Percentiles rank a stretch among this genome's conserved stretches.
Conservation (phyloP, 2,797 vertebrate genomes). For the Sciurus vulgaris region DNA sequence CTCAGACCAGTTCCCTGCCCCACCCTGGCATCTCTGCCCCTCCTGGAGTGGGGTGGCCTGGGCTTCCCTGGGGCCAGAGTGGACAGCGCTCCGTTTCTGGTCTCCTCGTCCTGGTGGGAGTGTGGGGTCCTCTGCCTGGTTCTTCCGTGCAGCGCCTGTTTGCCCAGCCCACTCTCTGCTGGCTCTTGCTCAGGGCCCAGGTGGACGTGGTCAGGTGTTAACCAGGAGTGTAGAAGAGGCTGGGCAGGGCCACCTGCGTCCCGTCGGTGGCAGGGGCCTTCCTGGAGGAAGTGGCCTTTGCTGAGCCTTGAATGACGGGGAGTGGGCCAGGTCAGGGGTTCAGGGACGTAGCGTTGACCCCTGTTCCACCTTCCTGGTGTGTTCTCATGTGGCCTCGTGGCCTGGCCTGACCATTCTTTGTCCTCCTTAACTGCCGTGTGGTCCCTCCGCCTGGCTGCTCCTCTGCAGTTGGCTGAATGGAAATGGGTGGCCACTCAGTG, state of each 20-base stretch:
- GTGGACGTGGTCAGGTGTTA: neutral
- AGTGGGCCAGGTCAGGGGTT: too few relatives aligned
- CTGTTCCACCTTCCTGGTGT: neutral
- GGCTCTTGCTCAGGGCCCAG: neutral
- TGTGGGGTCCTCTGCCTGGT: neutral
- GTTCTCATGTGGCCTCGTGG: too few relatives aligned
- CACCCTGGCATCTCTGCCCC: neutral
- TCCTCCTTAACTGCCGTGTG: neutral
- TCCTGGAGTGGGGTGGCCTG: neutral
- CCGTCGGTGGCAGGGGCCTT: neutral
- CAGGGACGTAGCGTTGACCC: neutral
- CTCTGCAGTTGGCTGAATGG: neutral
- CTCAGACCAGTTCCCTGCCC: neutral
- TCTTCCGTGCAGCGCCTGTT: accelerated
- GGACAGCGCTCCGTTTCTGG: neutral
- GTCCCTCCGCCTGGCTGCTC: neutral
- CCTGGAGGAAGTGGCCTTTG: neutral
- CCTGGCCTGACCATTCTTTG: neutral
- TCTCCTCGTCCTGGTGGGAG: neutral
- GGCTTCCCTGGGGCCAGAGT: neutral
- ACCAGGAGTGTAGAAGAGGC: too few relatives aligned
- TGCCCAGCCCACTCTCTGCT: neutral
- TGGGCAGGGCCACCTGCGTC: accelerated
- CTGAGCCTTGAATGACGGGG: neutral
- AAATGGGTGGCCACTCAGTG: neutral